phyloP scores from a whole-genome alignment of 2,888 invertebrate species.

The Xestoiulus laeticollis region DNA sequence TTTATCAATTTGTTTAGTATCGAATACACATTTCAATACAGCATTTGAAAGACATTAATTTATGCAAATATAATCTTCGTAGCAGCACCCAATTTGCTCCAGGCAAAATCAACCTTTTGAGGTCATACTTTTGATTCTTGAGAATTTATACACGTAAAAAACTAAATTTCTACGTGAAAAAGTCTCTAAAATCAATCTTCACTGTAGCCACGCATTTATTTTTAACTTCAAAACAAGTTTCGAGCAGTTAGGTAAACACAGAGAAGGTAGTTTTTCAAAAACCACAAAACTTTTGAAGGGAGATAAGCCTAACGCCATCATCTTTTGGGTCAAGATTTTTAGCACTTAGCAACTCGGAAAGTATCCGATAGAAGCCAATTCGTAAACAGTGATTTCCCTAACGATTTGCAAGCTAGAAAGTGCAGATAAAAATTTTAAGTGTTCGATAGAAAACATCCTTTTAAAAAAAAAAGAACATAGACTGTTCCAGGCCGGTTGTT shows the following conservation, averaged over 20 bases:
- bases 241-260: background rate
- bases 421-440: background rate
- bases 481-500: conserved; percentile 20
- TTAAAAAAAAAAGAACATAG: background rate
- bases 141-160: background rate
- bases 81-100: too few species aligned
- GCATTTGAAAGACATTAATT: too few species aligned
- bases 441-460: background rate
- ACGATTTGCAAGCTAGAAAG: background rate
- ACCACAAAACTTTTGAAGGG: background rate
- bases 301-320: background rate
- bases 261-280: background rate
- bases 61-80: too few species aligned
- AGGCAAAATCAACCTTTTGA: background rate
- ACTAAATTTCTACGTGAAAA: background rate
- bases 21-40: too few species aligned
- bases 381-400: background rate
- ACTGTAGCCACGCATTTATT: background rate
- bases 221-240: background rate
- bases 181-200: background rate
- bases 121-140: background rate
- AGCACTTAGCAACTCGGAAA: too few species aligned
- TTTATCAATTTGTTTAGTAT: too few species aligned
- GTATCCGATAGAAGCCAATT: background rate
- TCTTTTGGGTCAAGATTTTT: background rate